Evolutionary conservation across 2,797 vertebrate genomes (phyloP).

Genomic region (Valencia hispanica): DNA sequence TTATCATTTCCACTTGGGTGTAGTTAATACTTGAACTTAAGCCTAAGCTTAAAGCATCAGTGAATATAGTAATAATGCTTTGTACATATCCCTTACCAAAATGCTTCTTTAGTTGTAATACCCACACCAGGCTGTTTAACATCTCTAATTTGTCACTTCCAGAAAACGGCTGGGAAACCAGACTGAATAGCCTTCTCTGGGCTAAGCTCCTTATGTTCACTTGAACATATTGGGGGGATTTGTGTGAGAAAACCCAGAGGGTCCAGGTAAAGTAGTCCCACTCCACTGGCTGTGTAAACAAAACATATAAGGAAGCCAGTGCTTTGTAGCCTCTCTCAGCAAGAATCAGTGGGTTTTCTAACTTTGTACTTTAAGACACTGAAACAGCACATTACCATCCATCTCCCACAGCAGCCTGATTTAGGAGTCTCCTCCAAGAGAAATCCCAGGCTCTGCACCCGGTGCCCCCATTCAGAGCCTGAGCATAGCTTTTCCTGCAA

Average conservation of each 20-base stretch:
- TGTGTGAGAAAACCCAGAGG: slow-evolving; percentile 76
- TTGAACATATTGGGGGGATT: slow-evolving; percentile 81
- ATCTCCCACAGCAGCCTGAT: slow-evolving; percentile 65
- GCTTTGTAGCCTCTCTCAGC: slow-evolving; percentile 65
- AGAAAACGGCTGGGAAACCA: slow-evolving; percentile 68
- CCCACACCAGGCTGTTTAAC: slow-evolving; percentile 83
- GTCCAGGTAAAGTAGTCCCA: slow-evolving; percentile 79
- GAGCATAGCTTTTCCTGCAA: slow-evolving; percentile 65
- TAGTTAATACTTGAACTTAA: slow-evolving; percentile 77
- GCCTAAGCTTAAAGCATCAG: slow-evolving; percentile 74
- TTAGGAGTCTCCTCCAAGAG: slow-evolving; percentile 73
- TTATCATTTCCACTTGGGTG: slow-evolving; percentile 64
- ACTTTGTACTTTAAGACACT: slow-evolving; percentile 69
- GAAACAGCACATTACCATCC: slow-evolving; percentile 73
- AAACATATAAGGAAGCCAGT: slow-evolving; percentile 66
- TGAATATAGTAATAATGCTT: slow-evolving; percentile 72
- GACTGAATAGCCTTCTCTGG: slow-evolving; percentile 77
- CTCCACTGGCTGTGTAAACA: slow-evolving; percentile 79
- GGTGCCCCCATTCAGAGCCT: slow-evolving; percentile 63
- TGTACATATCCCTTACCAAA: slow-evolving; percentile 78
- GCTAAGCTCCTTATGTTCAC: slow-evolving; percentile 85
- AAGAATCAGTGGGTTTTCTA: slow-evolving; percentile 58
- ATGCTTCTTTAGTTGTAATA: slow-evolving; percentile 77
- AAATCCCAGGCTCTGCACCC: slow-evolving; percentile 62
- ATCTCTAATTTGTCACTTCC: slow-evolving; percentile 85